phyloP scores from a whole-genome alignment of 2,113 vertebrate genomes.

The Perccottus glenii region DNA sequence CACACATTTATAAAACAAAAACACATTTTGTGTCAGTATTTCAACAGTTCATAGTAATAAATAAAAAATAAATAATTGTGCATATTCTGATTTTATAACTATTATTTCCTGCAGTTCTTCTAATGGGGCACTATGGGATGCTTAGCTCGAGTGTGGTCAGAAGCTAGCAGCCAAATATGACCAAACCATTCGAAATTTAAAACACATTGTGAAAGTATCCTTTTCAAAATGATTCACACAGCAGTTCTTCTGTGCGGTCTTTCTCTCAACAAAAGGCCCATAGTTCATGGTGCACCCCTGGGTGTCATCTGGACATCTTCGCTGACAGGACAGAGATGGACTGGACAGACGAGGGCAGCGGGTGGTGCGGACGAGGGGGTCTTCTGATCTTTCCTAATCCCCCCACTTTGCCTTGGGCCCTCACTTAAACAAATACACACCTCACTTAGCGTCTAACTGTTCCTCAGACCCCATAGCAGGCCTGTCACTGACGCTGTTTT shows the following conservation, averaged over 20 bases:
- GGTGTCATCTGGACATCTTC: slow-evolving; percentile 41
- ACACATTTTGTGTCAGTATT: no score
- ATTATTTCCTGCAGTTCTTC: background rate
- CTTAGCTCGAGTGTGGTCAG: background rate
- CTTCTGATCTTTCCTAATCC: slow-evolving; percentile 63
- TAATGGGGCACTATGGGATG: slow-evolving; percentile 7
- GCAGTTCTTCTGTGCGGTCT: slow-evolving; percentile 5
- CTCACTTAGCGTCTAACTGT: slow-evolving; percentile 32
- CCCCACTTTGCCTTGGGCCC: slow-evolving; percentile 61
- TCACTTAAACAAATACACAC: slow-evolving; percentile 71
- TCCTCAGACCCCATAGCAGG: slow-evolving; percentile 37
- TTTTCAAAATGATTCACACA: slow-evolving; percentile 5
- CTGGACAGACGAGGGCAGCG: slow-evolving; percentile 34
- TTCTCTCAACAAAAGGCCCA: slow-evolving; percentile 42
- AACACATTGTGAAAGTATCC: slow-evolving; percentile 17
- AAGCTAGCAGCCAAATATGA: background rate
- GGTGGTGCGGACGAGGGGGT: slow-evolving; percentile 44
- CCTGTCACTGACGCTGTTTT: slow-evolving; percentile 61
- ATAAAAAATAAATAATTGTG: no score
- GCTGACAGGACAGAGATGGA: slow-evolving; percentile 58
- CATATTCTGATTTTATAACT: no score
- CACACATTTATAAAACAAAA: no score
- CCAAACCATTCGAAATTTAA: slow-evolving; percentile 8
- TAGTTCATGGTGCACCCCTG: slow-evolving; percentile 51
- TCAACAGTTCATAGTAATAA: no score